Evolutionary conservation across 2,888 invertebrate species (phyloP), one percentile per base, ranked within the genome.

Genomic region (Morpho helenor): DNA sequence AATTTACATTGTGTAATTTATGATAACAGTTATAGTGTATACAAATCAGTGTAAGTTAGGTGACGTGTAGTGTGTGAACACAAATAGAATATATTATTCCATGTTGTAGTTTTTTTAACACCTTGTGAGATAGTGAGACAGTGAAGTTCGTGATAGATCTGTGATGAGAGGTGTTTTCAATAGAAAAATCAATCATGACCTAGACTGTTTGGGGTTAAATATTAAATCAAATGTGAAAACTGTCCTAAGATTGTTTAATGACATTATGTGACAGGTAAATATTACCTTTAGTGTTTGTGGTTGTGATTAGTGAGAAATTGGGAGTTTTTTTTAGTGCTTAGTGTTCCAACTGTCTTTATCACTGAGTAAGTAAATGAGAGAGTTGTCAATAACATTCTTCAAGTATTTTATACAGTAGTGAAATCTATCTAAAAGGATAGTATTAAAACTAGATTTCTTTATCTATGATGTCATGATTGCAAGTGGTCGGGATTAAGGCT

Each of bases 21-120:
- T 74, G 72, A 70, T 70, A 76, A 31, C 31, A 75, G 75, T 78
- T 80, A 69, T 77, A 82, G 85, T 87, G 85, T 85, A 82, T 70
- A 69, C 68, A 69, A 72, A 75, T 79, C 79, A 86, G 88, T 87
- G 88, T 87, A 82, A 76, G 67, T 68, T 84, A 87, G 84, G 86
- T 86, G 84, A 84, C 80, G 91, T 90, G 89, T 89, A 84, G 88
- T 91, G 91, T 82, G 89, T 87, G 86, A 76, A 79, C 73, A 76
- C 80, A 72, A 72, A 90, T 89, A 90, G 88, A 91, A 76, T 80
- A 82, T 87, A 81, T 78, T 78, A 80, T 81, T 79, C 74, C 65
- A 80, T 71, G 77, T 80, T 86, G 87, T 89, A 76, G 87, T 89
- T 89, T 89, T 88, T 85, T 86, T 88, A 7, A 78, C 68, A 84